These are phyloP conservation scores for Petaurus breviceps DNA, from an alignment of 2,113 vertebrate genomes.

Conservation along the genomic window DNA sequence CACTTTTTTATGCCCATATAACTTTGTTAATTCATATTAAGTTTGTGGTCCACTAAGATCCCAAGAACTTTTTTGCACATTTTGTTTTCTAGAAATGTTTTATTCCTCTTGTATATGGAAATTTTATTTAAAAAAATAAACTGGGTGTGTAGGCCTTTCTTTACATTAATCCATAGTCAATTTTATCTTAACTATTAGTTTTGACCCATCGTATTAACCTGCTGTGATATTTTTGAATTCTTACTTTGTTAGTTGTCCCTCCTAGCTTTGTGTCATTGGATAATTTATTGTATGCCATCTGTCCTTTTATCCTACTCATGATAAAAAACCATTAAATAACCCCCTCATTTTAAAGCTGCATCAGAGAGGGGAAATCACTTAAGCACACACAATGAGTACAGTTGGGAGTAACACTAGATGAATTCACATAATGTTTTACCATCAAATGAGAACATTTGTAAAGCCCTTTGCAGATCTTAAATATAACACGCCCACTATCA, in stretches of 20 bases:
- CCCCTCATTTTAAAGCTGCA: not conserved
- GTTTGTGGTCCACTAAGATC: not conserved
- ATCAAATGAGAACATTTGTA: not conserved
- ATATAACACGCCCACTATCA: not conserved
- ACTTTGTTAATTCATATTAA: not conserved
- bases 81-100: not conserved
- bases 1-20: not conserved
- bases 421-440: not conserved
- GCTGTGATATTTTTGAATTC: not conserved
- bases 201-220: not conserved
- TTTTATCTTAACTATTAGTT: not conserved
- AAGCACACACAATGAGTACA: not conserved
- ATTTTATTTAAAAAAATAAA: not conserved
- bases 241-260: not conserved
- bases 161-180: not conserved
- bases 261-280: not conserved
- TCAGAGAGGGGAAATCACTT: not conserved
- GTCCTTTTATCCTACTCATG: not conserved
- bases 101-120: not conserved
- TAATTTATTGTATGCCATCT: not conserved
- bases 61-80: not conserved
- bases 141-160: not conserved
- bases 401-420: not conserved
- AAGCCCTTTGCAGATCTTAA: not conserved
- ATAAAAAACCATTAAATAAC: not conserved